These are phyloP conservation scores for Leptocoma aspasia DNA, from an alignment of 2,113 vertebrate species.

Conservation along the genomic window DNA sequence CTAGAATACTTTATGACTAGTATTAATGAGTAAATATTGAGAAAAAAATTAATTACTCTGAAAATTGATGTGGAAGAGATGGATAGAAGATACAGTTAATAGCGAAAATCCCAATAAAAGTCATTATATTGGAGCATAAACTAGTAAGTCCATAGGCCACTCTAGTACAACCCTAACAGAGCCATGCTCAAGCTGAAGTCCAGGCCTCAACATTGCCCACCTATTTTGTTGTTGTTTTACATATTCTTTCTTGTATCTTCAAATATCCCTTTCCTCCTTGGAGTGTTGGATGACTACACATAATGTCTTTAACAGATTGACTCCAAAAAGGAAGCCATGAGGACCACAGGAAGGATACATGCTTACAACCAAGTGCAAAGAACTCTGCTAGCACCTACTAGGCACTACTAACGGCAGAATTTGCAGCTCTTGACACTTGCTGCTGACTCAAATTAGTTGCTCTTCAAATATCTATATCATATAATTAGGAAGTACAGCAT, in stretches of 20 bases:
- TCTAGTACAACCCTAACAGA: background rate
- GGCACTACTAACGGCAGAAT: background rate
- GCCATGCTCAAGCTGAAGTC: background rate
- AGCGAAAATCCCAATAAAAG: background rate
- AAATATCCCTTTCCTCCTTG: background rate
- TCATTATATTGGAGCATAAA: background rate
- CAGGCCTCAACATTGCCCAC: background rate
- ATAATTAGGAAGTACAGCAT: background rate
- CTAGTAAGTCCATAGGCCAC: background rate
- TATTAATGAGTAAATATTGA: background rate
- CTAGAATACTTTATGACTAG: background rate
- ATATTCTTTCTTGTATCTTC: background rate
- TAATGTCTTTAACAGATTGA: background rate
- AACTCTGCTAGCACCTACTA: background rate
- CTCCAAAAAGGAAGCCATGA: background rate
- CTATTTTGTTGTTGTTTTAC: background rate
- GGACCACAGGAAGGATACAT: background rate
- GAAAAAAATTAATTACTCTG: background rate
- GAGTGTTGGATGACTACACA: background rate
- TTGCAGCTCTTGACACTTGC: background rate
- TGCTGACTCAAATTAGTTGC: background rate
- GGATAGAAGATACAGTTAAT: background rate
- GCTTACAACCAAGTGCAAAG: background rate
- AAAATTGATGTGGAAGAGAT: background rate
- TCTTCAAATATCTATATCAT: background rate